These are phyloP conservation scores for Acleris holmiana DNA, from an alignment of 2,888 invertebrate species.

Conservation along the genomic window DNA sequence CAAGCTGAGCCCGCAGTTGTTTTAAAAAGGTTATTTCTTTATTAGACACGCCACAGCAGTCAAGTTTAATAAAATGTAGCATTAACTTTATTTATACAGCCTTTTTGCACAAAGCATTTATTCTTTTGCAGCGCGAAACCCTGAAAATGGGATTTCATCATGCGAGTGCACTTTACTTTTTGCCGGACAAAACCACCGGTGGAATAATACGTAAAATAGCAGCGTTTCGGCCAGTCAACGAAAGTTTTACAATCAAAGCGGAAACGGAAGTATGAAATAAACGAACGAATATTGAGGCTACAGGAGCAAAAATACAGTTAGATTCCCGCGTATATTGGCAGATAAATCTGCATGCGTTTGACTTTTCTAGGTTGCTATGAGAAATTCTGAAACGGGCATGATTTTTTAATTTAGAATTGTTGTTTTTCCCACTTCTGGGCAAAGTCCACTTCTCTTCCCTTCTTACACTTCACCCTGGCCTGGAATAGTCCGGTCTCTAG, in stretches of 20 bases:
- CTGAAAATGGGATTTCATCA: slow-evolving; percentile 34
- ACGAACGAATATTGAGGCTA: slow-evolving; percentile 13
- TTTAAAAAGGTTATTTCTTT: too few species aligned
- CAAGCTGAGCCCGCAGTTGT: too few species aligned
- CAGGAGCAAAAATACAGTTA: slow-evolving; percentile 10
- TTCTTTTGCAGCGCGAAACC: slow-evolving; percentile 20
- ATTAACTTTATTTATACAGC: not conserved
- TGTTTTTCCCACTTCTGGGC: too few species aligned
- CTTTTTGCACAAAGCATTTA: not conserved
- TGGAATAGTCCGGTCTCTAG: too few species aligned
- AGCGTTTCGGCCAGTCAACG: slow-evolving; percentile 30
- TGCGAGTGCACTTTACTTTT: slow-evolving; percentile 34
- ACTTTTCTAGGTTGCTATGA: slow-evolving; percentile 11
- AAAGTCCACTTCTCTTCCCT: too few species aligned
- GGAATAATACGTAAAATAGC: slow-evolving; percentile 31
- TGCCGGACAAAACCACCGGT: slow-evolving; percentile 29
- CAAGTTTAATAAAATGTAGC: too few species aligned
- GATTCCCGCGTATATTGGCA: slow-evolving; percentile 20
- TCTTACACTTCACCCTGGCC: too few species aligned
- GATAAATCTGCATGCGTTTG: slow-evolving; percentile 19
- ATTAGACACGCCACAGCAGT: too few species aligned
- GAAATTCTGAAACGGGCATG: too few species aligned
- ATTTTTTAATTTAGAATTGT: too few species aligned
- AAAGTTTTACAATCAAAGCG: slow-evolving; percentile 34
- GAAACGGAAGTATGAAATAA: slow-evolving; percentile 33